These are phyloP conservation scores for Chorisops tibialis DNA, from an alignment of 2,888 invertebrate species.

Conservation along the genomic window DNA sequence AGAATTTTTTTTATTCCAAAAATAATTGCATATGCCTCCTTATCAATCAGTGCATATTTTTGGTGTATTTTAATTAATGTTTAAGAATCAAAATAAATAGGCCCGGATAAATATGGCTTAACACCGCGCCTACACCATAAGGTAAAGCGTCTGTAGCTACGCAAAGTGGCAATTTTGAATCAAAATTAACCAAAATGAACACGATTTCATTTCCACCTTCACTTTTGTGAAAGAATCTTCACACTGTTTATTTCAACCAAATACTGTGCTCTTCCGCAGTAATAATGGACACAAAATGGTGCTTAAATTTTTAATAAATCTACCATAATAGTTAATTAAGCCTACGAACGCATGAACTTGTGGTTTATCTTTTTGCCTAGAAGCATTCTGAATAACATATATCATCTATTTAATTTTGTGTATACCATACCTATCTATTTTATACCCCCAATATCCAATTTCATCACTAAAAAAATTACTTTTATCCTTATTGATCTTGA, in stretches of 20 bases:
- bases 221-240: conserved; percentile 36
- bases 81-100: conserved; percentile 43
- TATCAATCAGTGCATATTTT: conserved; percentile 38
- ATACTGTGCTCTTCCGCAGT: conserved; percentile 35
- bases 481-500: conserved; percentile 38
- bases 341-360: conserved; percentile 40
- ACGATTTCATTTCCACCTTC: conserved; percentile 38
- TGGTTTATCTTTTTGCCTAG: conserved; percentile 36
- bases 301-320: conserved; percentile 41
- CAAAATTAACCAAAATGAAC: conserved; percentile 37
- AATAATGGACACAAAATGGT: conserved; percentile 39
- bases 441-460: conserved; percentile 41
- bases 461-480: conserved; percentile 38
- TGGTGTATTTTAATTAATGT: conserved; percentile 38
- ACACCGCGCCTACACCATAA: too few relatives aligned
- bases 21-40: conserved; percentile 42
- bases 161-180: conserved; percentile 37
- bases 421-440: conserved; percentile 41
- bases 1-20: conserved; percentile 46
- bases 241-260: conserved; percentile 36
- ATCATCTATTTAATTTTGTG: conserved; percentile 41
- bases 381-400: conserved; percentile 38
- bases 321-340: conserved; percentile 42
- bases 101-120: conserved; percentile 42
- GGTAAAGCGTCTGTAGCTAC: conserved; percentile 41